Conservation (phyloP, 2,888 invertebrate species). For the Himalopsyche tibetana region DNA sequence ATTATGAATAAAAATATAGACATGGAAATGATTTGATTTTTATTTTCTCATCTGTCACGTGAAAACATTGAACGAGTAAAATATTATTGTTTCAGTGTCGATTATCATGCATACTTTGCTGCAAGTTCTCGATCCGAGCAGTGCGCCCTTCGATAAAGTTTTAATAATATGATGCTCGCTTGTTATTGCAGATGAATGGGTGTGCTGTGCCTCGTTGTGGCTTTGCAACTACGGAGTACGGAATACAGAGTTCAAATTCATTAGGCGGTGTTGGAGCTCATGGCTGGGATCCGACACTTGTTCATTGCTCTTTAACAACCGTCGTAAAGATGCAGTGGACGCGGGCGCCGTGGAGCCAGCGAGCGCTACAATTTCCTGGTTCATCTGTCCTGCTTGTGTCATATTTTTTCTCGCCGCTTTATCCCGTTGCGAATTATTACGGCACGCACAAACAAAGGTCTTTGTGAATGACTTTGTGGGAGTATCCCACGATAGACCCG, state of each 20-base stretch:
- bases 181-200: constrained; percentile 28
- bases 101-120: constrained; percentile 11
- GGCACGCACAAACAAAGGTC: constrained; percentile 39
- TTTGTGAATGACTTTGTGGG: constrained; percentile 39
- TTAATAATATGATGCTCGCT: constrained; percentile 31
- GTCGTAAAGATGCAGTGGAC: constrained; percentile 32
- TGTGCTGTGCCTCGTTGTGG: not conserved
- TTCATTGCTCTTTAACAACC: constrained; percentile 24
- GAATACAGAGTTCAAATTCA: constrained; percentile 59
- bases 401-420: constrained; percentile 31
- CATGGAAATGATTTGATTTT: no score
- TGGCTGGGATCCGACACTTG: constrained; percentile 31
- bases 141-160: constrained; percentile 32
- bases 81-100: not conserved
- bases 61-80: not conserved
- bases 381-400: not conserved
- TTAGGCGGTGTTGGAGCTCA: constrained; percentile 50
- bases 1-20: no score
- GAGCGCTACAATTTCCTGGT: constrained; percentile 44
- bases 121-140: not conserved
- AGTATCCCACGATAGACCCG: constrained; percentile 44
- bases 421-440: constrained; percentile 53
- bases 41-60: no score
- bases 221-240: constrained; percentile 22
- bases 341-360: not conserved